Percentiles rank a stretch among this genome's conserved stretches.
Conservation (phyloP, 1,140 invertebrate genomes). For the Drosophila bocqueti region DNA sequence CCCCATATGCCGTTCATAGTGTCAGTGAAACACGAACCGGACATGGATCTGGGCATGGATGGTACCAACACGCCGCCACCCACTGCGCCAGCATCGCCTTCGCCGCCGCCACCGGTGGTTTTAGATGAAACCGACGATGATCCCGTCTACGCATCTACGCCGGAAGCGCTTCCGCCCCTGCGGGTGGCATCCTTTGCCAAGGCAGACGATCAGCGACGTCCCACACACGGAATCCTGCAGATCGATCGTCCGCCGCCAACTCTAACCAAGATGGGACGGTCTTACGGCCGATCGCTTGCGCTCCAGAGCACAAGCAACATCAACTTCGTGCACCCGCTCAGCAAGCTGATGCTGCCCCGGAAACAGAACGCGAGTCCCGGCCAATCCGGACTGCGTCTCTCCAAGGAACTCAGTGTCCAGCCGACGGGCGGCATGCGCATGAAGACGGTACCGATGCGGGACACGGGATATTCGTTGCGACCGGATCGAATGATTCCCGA, state of each 20-base stretch:
- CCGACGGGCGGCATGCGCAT: constrained; percentile 47
- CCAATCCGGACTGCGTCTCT: constrained; percentile 38
- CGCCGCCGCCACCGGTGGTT: constrained; percentile 41
- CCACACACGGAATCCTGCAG: constrained; percentile 55
- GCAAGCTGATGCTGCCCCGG: constrained; percentile 67
- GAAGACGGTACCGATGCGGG: constrained; percentile 66
- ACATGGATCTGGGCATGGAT: constrained; percentile 69
- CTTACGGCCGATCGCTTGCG: constrained; percentile 32
- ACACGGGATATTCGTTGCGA: constrained; percentile 66
- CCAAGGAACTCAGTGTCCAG: constrained; percentile 60
- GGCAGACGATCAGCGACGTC: constrained; percentile 18
- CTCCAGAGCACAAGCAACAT: constrained; percentile 65
- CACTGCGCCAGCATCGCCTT: constrained; percentile 68
- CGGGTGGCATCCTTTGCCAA: constrained; percentile 58
- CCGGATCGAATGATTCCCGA: constrained; percentile 73
- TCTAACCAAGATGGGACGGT: constrained; percentile 25
- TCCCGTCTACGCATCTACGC: constrained; percentile 2
- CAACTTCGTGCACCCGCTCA: constrained; percentile 67
- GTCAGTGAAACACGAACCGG: constrained; percentile 68
- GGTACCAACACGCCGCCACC: constrained; percentile 65
- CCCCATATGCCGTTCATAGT: constrained; percentile 63
- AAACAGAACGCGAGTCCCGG: constrained; percentile 28
- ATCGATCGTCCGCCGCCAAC: constrained; percentile 58
- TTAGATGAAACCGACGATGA: constrained; percentile 16
- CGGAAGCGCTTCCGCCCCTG: constrained; percentile 48